phyloP scores from a whole-genome alignment of 2,888 invertebrate species.

The Linnaemya tessellans region DNA sequence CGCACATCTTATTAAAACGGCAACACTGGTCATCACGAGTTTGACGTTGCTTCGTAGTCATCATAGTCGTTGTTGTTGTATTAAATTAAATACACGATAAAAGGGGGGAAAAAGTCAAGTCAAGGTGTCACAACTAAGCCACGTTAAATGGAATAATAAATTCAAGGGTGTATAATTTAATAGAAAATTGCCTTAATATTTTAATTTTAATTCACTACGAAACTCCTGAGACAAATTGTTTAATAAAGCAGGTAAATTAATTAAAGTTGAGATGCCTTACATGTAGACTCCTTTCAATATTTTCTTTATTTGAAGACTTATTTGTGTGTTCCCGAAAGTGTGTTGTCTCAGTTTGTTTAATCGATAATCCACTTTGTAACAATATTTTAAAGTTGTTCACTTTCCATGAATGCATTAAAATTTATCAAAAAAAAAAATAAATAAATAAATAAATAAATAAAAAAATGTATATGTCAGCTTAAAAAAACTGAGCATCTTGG shows the following conservation, averaged over 20 bases:
- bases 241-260: constrained; percentile 49
- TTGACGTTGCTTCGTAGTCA: background rate
- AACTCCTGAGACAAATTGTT: constrained; percentile 47
- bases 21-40: background rate
- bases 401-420: too few species aligned
- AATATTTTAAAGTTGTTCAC: too few species aligned
- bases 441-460: too few species aligned
- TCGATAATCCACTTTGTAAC: too few species aligned
- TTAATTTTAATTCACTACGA: constrained; percentile 1
- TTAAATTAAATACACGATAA: constrained; percentile 36
- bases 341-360: too few species aligned
- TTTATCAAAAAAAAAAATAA: too few species aligned
- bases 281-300: background rate
- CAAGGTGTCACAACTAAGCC: constrained; percentile 59
- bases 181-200: constrained; percentile 36
- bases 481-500: too few species aligned
- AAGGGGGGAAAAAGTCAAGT: constrained; percentile 30
- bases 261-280: background rate
- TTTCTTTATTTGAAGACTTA: too few species aligned
- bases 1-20: too few species aligned
- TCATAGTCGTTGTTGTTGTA: constrained; percentile 9
- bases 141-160: constrained; percentile 45
- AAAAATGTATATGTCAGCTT: too few species aligned
- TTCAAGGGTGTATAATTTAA: constrained; percentile 52
- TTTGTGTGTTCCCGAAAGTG: too few species aligned